phyloP scores from a whole-genome alignment of 2,113 vertebrate species.

The Aspidoscelis tigris region DNA sequence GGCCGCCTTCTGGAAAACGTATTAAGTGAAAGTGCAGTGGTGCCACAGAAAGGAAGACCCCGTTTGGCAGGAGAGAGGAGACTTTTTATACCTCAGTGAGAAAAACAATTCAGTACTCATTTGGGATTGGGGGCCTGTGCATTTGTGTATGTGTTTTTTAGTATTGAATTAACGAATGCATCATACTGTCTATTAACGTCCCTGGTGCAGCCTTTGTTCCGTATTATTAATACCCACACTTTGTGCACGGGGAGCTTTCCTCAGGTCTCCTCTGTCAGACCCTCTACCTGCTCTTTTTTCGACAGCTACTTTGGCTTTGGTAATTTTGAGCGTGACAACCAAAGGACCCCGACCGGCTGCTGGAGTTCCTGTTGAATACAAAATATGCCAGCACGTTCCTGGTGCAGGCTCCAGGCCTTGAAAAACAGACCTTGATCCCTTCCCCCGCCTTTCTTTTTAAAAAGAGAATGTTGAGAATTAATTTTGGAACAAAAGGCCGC shows the following conservation, averaged over 20 bases:
- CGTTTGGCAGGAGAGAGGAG: background rate
- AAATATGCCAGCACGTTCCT: constrained; percentile 22
- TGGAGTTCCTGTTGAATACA: background rate
- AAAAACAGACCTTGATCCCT: background rate
- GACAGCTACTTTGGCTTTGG: background rate
- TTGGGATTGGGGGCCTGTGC: no score
- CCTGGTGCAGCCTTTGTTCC: background rate
- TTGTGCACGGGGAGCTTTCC: background rate
- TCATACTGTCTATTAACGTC: background rate
- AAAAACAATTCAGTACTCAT: background rate
- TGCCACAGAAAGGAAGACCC: background rate
- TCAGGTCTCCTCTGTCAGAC: background rate
- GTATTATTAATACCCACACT: background rate
- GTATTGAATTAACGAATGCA: background rate
- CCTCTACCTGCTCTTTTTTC: background rate
- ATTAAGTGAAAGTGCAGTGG: background rate
- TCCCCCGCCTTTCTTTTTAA: no score
- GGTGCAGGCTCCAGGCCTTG: constrained; percentile 16
- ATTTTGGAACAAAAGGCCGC: constrained; percentile 57
- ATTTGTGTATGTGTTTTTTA: background rate
- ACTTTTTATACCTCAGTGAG: no score
- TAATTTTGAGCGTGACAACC: background rate
- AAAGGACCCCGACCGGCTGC: background rate
- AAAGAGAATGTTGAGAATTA: constrained; percentile 26
- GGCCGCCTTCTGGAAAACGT: no score